Conservation (phyloP, 1,140 invertebrate genomes). For the Myzus persicae region DNA sequence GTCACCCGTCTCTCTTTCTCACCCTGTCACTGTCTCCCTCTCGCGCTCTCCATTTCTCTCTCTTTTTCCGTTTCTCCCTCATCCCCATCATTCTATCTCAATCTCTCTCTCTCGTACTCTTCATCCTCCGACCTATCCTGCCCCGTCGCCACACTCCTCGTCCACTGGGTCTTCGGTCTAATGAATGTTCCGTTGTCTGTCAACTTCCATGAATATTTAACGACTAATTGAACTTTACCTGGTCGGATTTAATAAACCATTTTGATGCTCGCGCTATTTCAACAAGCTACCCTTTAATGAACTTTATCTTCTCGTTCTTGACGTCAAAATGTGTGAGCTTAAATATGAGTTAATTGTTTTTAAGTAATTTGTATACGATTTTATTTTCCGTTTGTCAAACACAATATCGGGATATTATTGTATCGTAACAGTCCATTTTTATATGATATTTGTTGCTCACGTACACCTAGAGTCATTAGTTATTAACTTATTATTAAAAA, state of each 20-base stretch:
- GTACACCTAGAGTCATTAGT: background rate
- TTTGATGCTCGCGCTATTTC: conserved; percentile 38
- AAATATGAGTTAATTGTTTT: conserved; percentile 42
- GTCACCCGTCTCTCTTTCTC: background rate
- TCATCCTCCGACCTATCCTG: background rate
- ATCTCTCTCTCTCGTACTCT: no score
- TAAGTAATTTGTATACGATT: conserved; percentile 7
- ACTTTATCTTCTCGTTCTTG: conserved; percentile 30
- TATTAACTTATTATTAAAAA: no score
- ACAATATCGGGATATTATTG: background rate
- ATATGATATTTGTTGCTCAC: background rate
- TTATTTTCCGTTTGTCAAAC: background rate
- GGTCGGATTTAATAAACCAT: conserved; percentile 58
- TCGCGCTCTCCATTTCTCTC: no score
- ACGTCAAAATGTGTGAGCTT: background rate
- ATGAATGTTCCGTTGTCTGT: conserved; percentile 55
- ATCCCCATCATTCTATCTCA: background rate
- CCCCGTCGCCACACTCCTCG: background rate
- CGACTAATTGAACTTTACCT: conserved; percentile 58
- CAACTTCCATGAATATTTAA: conserved; percentile 58
- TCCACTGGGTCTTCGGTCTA: conserved; percentile 21
- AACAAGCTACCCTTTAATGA: conserved; percentile 55
- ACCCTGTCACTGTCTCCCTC: background rate
- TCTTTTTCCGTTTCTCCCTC: background rate
- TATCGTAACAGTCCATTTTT: background rate